Conservation (phyloP, 2,113 vertebrate species). For the Mesitornis unicolor region DNA sequence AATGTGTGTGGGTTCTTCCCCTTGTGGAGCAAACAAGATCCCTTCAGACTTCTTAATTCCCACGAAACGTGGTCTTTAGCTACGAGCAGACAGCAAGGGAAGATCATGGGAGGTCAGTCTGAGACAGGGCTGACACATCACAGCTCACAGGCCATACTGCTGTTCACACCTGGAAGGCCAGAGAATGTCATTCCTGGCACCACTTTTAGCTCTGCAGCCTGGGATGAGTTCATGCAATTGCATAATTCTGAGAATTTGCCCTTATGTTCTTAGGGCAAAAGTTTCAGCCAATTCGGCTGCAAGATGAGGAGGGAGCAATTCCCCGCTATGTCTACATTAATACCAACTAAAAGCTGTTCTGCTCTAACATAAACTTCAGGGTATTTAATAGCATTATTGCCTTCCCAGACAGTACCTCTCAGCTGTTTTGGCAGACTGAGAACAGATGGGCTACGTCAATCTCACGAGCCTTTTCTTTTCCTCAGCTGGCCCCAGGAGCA, state of each 20-base stretch:
- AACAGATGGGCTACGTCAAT: background rate
- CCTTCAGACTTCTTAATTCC: background rate
- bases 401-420: background rate
- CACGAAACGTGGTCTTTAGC: background rate
- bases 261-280: background rate
- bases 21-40: rapidly evolving
- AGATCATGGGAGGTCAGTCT: background rate
- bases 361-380: background rate
- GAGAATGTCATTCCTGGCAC: background rate
- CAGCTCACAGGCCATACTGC: background rate
- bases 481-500: background rate
- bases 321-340: background rate
- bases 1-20: too few relatives aligned
- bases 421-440: background rate
- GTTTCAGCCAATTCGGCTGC: background rate
- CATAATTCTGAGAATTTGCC: background rate
- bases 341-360: background rate
- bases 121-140: background rate
- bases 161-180: background rate
- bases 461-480: background rate
- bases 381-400: background rate
- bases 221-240: background rate
- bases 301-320: background rate
- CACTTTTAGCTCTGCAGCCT: background rate
- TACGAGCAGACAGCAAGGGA: background rate